Evolutionary conservation across 2,888 invertebrate species (phyloP), one percentile per base, ranked within the genome.

Genomic region (Heteropelma amictum): DNA sequence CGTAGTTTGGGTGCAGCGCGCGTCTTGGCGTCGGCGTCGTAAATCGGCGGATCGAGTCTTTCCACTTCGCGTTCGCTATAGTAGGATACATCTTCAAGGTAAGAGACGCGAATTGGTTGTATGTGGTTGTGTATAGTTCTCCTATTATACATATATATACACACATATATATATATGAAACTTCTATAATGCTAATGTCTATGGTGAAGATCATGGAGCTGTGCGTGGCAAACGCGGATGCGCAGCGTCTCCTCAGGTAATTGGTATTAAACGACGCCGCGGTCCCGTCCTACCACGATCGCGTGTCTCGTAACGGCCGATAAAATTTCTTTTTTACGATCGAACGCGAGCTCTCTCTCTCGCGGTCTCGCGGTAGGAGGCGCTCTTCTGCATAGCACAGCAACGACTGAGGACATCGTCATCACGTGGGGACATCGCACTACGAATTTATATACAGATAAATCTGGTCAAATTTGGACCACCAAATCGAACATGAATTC

Each of bases 181-280:
- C 26, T 7, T 8, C 1, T 17, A 8, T 26, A 21, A 12, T 23
- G 17, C 28, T 23, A 54, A 14, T 65, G 65, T 14, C 49, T 33
- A 19, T 26, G 28, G 28, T 21, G 35, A 56, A 17, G 33, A 56
- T 67, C 64, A 35, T 60, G 54, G 42, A 28, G 45, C 64, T 58
- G 72, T 72, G 76, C 74, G 64, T 70, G 61, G 76, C 70, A 56
- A 77, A 77, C 75, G 77, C 74, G 77, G 77, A 77, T 76, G 74
- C 71, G 61, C 28, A 26, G 45, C 38, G 35, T 49, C 51, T 72
- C 65, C 61, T 58, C 51, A 42, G 73, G 79, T 80, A 82, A 82
- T 82, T 80, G 78, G 77, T 80, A 79, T 80, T 79, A 81, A 82
- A 82, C 78, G 79, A 78, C 76, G 75, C 77, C 73, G 77, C 70